Conservation (phyloP, 2,888 invertebrate species). For the Drosophila kambysellisi region DNA sequence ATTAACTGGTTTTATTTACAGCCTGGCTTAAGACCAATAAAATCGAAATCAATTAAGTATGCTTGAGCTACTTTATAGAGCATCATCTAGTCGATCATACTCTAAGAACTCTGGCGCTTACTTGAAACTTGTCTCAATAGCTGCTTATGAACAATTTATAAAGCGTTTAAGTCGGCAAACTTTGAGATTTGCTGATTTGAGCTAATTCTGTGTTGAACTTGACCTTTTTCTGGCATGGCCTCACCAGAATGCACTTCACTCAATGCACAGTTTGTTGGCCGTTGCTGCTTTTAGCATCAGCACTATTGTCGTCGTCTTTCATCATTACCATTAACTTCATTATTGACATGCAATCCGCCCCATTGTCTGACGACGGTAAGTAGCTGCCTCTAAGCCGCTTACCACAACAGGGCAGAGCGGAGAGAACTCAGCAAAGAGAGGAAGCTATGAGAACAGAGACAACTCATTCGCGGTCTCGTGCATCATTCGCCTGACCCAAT, state of each 20-base stretch:
- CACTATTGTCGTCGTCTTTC: constrained; percentile 26
- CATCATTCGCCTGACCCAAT: constrained; percentile 51
- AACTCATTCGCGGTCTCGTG: constrained; percentile 55
- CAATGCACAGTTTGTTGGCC: constrained; percentile 34
- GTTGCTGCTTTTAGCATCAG: constrained; percentile 37
- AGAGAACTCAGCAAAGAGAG: background rate
- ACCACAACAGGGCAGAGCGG: constrained; percentile 33
- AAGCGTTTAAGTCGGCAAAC: constrained; percentile 33
- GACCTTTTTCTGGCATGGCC: constrained; percentile 55
- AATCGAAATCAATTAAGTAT: too few species aligned
- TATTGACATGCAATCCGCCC: constrained; percentile 32
- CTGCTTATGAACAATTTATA: constrained; percentile 49
- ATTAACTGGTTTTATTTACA: background rate
- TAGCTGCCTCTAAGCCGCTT: constrained; percentile 64
- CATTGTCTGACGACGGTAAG: constrained; percentile 49
- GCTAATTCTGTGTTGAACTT: constrained; percentile 52
- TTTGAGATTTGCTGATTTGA: constrained; percentile 33
- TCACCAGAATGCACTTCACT: constrained; percentile 43
- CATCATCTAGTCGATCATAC: background rate
- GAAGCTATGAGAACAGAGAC: constrained; percentile 6
- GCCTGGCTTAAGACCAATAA: too few species aligned
- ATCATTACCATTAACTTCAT: constrained; percentile 41
- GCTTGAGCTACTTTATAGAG: background rate
- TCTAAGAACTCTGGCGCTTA: background rate
- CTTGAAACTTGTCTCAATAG: constrained; percentile 31